Base-by-base conservation (phyloP, 2,888 invertebrate genomes). In the Candidula unifasciata region DNA sequence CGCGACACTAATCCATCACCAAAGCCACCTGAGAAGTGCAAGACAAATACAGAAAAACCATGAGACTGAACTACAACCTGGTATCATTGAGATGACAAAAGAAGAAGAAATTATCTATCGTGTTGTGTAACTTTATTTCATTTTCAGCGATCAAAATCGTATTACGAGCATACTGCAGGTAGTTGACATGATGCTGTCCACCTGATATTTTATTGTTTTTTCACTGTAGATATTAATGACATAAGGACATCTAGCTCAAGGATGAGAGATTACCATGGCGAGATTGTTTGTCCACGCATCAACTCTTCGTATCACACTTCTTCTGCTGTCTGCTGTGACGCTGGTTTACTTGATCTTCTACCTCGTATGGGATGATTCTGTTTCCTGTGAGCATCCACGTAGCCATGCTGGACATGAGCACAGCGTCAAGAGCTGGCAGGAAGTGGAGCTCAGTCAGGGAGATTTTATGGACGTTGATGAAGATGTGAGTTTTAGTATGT, bases 271-370 rank as follows among this genome's bases (percentile, higher is more conserved):
- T 44, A n/a, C 27, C 13, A 27, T 37, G 21, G 44, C 37, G 27
- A 78, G 44, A 16, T 8, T 44, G 3, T 18, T 44, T 21, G 21
- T 37, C 37, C n/a, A 37, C 24, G 27, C 81, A 24, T 13, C 35
- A 13, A 54, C 73, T 18, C 60, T 71, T 13, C 69, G 73, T 16
- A 24, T 57, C 33, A 24, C 66, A 35, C 16, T 60, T 1, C 24
- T 57, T 18, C 35, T 64, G 33, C 27, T 81, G 24, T 37, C 54
- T 21, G 57, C 60, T 37, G 37, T 81, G 6, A 81, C 73, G 21
- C 21, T 60, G 10, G 57, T 57, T 5, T 71, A 81, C 57, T 27
- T 81, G 10, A 27, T 81, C 30, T n/a, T 73, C 13, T 76, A 18
- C 30, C 27, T 82, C 18, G 27, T 82, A 0, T 82, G 82, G 82